These are phyloP conservation scores for Felis catus DNA, from an alignment of 2,113 vertebrate species.

Conservation along the genomic window F.catus_Fca126_mat1.0 CM031419.1:75015001-75015500, in stretches of 20 bases:
- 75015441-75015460: neutral
- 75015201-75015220: neutral
- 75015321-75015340: conserved; percentile 9
- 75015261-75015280: neutral
- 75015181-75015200: conserved; percentile 33
- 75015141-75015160: neutral
- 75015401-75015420: conserved; percentile 8
- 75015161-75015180: neutral
- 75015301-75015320: conserved; percentile 8
- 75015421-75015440: neutral
- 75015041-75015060: neutral
- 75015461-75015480: conserved; percentile 19
- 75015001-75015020: neutral
- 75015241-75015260: neutral
- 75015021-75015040: neutral
- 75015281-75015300: conserved; percentile 4
- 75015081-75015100: neutral
- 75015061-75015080: neutral
- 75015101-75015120: neutral
- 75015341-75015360: neutral
- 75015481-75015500: neutral
- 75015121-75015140: neutral
- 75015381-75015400: neutral
- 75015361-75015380: conserved; percentile 31
- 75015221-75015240: conserved; percentile 1